phyloP scores from a whole-genome alignment of 2,888 invertebrate genomes.

The Apotomis betuletana region DNA sequence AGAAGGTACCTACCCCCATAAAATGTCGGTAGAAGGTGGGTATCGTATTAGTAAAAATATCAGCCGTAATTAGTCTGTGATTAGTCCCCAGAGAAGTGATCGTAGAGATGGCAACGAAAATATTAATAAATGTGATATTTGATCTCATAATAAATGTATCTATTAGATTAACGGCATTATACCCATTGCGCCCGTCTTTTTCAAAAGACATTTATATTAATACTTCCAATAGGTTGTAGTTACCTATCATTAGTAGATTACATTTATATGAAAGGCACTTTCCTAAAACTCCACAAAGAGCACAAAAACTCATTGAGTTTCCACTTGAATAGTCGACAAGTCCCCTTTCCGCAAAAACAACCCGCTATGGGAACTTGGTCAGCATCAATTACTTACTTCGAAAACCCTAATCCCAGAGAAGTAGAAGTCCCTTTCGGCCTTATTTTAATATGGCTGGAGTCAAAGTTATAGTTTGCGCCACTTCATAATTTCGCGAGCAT shows the following conservation, averaged over 20 bases:
- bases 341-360: conserved; percentile 16
- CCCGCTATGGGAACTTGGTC: conserved; percentile 22
- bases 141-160: neutral
- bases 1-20: no score
- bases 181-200: neutral
- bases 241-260: conserved; percentile 18
- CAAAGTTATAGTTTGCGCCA: neutral
- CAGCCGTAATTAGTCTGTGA: neutral
- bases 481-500: neutral
- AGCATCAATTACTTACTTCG: conserved; percentile 27
- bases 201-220: neutral
- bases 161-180: conserved; percentile 7
- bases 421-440: neutral
- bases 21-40: neutral
- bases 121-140: neutral
- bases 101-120: neutral
- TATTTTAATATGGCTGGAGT: neutral
- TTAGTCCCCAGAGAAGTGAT: neutral
- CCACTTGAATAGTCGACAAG: conserved; percentile 9
- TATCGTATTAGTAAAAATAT: neutral
- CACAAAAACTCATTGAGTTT: conserved; percentile 5
- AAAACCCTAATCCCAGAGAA: conserved; percentile 1
- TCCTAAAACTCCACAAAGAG: conserved; percentile 9
- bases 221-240: neutral
- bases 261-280: conserved; percentile 24